Percentiles rank a stretch among this genome's conserved stretches.
These are phyloP conservation scores for Tenthredo amoena DNA, from an alignment of 2,888 invertebrate species.

Conservation along the genomic window DNA sequence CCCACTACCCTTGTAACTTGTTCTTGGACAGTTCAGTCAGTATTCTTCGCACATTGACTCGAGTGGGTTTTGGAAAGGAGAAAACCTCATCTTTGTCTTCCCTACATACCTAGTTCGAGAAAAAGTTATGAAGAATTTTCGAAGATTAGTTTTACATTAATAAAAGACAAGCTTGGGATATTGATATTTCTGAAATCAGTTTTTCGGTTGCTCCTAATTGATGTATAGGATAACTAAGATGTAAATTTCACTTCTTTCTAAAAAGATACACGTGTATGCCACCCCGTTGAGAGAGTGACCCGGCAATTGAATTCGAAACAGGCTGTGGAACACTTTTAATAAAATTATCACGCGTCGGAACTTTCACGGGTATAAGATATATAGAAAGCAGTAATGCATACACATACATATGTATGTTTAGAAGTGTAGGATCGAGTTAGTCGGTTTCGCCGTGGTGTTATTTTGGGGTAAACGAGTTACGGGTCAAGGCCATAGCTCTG, in stretches of 20 bases:
- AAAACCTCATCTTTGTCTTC: too few species aligned
- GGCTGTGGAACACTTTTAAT: slow-evolving; percentile 15
- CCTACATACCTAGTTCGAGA: too few species aligned
- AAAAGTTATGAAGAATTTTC: neutral
- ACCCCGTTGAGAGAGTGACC: neutral
- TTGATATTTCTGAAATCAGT: neutral
- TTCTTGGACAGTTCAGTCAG: neutral
- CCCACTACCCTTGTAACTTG: neutral
- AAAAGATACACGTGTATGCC: neutral
- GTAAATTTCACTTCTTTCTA: neutral
- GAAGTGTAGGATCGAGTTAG: neutral
- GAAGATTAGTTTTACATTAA: neutral
- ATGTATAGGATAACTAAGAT: neutral
- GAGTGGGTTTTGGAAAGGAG: neutral
- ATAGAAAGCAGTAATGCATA: neutral
- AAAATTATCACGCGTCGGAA: slow-evolving; percentile 19
- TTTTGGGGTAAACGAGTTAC: slow-evolving; percentile 39
- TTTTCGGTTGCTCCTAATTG: neutral
- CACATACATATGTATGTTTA: neutral
- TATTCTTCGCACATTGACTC: neutral
- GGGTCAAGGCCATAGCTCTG: slow-evolving; percentile 46
- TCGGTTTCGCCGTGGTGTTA: neutral
- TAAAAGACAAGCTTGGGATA: neutral
- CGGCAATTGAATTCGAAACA: slow-evolving; percentile 11
- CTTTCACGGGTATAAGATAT: neutral